Percentiles rank a stretch among this genome's conserved stretches.
phyloP scores from a whole-genome alignment of 2,797 vertebrate species.

The Sciaenops ocellatus region DNA sequence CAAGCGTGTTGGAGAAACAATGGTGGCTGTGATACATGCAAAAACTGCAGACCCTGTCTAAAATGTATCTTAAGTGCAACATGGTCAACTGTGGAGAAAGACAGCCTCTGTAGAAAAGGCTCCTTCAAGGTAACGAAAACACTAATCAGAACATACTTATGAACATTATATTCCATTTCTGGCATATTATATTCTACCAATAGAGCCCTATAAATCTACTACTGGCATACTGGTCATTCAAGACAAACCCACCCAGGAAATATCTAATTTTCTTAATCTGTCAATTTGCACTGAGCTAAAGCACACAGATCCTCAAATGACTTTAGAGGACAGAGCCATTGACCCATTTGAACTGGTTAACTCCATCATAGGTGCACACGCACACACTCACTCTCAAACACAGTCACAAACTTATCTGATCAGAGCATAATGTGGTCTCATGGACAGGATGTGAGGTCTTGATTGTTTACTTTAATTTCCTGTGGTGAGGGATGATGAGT shows the following conservation, averaged over 20 bases:
- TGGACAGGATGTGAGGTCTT: conserved; percentile 81
- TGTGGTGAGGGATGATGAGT: conserved; percentile 81
- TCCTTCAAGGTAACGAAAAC: too few relatives aligned
- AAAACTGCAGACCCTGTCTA: too few relatives aligned
- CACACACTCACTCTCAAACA: conserved; percentile 33
- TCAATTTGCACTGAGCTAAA: not conserved
- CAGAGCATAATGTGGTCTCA: conserved; percentile 71
- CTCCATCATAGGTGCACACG: conserved; percentile 22
- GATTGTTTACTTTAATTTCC: conserved; percentile 87
- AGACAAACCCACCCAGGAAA: not conserved
- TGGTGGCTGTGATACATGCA: too few relatives aligned
- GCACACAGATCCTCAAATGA: conserved; percentile 3
- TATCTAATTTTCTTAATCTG: not conserved
- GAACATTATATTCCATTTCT: too few relatives aligned
- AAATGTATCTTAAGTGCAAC: too few relatives aligned
- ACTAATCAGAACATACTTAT: too few relatives aligned
- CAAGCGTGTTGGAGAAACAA: too few relatives aligned
- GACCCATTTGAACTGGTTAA: conserved; percentile 15
- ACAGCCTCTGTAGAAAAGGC: too few relatives aligned
- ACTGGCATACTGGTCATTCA: too few relatives aligned
- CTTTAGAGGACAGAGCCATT: not conserved
- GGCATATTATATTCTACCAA: too few relatives aligned
- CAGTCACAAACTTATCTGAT: conserved; percentile 57
- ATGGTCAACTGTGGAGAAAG: too few relatives aligned
- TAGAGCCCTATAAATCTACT: too few relatives aligned